Conservation (phyloP, 2,797 vertebrate species). For the Phrynocephalus forsythii region DNA sequence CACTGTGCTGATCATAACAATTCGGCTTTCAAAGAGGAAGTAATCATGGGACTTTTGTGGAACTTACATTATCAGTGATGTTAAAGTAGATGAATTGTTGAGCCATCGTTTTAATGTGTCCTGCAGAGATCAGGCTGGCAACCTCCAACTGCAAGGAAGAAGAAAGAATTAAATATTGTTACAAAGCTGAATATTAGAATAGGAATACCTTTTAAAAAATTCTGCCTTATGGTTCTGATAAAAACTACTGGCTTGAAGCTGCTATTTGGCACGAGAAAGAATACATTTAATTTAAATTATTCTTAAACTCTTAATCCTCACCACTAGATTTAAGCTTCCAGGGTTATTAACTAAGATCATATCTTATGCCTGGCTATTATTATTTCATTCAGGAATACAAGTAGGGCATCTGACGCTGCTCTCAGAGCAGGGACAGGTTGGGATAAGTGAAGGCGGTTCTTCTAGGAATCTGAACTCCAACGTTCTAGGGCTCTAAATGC, state of each 20-base stretch:
- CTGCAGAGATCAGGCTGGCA: slow-evolving; percentile 80
- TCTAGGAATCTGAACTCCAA: neutral
- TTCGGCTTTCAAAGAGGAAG: too few species aligned
- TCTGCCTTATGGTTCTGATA: neutral
- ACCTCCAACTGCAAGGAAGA: slow-evolving; percentile 83
- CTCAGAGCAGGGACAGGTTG: neutral
- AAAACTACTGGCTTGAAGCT: neutral
- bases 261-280: neutral
- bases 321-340: neutral
- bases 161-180: slow-evolving; percentile 12
- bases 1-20: too few species aligned
- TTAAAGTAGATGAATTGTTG: slow-evolving; percentile 88
- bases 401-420: neutral
- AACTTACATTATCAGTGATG: slow-evolving; percentile 79
- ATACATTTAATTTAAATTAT: too few species aligned
- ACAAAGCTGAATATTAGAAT: neutral
- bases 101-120: slow-evolving; percentile 81
- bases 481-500: neutral
- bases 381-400: neutral
- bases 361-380: neutral
- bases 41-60: slow-evolving; percentile 11
- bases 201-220: neutral
- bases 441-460: neutral
- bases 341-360: too few species aligned
- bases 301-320: neutral